phyloP scores from a whole-genome alignment of 2,888 invertebrate genomes.

The Lasiommata megera region DNA sequence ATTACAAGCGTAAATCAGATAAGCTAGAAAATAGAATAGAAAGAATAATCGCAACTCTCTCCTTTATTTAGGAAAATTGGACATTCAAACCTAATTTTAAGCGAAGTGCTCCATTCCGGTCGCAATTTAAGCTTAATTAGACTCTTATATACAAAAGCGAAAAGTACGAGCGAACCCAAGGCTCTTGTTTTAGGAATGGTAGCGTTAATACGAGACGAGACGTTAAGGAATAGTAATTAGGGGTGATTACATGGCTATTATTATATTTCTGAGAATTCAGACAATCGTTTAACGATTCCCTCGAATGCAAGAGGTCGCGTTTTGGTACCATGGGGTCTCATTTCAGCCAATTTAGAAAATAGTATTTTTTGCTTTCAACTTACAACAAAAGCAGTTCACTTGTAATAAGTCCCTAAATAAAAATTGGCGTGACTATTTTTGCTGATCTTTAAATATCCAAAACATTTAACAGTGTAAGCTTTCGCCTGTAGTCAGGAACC shows the following conservation, averaged over 20 bases:
- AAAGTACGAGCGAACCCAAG: constrained; percentile 8
- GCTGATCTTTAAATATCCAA: no score
- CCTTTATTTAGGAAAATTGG: constrained; percentile 70
- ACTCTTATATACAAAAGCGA: constrained; percentile 64
- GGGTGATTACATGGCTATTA: constrained; percentile 1
- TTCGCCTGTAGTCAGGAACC: no score
- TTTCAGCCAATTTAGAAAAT: not conserved
- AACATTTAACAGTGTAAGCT: no score
- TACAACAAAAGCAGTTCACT: no score
- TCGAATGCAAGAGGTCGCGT: not conserved
- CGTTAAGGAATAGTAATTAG: constrained; percentile 5
- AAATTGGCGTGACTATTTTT: no score
- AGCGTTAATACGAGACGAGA: not conserved
- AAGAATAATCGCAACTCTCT: constrained; percentile 59
- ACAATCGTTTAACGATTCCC: not conserved
- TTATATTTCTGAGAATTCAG: not conserved
- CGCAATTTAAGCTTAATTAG: constrained; percentile 77
- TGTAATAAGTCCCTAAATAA: no score
- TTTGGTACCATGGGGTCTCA: not conserved
- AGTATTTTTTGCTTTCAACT: not conserved
- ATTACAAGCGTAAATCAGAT: constrained; percentile 9
- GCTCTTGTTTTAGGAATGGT: constrained; percentile 14
- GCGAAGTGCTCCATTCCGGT: constrained; percentile 67
- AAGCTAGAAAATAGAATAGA: constrained; percentile 5
- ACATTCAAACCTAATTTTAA: constrained; percentile 73